These are phyloP conservation scores for Semicossyphus pulcher DNA, from an alignment of 2,113 vertebrate genomes.

Conservation along the genomic window DNA sequence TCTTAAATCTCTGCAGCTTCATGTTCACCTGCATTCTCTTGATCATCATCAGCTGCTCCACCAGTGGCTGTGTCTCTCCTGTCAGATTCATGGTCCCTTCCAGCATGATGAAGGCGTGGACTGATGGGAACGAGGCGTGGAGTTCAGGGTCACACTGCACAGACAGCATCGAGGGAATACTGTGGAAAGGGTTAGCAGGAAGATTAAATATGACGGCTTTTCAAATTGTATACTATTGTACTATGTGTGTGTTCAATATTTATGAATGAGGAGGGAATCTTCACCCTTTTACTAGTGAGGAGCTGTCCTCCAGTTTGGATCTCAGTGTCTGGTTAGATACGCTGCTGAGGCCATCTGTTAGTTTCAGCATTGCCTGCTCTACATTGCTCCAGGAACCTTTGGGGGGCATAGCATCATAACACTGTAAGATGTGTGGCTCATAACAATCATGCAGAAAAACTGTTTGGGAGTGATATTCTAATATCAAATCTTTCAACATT, in stretches of 20 bases:
- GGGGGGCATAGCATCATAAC: conserved; percentile 6
- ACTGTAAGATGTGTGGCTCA: not conserved
- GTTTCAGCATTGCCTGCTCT: conserved; percentile 89
- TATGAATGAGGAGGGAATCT: not conserved
- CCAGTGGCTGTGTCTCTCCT: conserved; percentile 91
- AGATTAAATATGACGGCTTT: not conserved
- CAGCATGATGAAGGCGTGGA: conserved; percentile 94
- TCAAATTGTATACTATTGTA: too few species aligned
- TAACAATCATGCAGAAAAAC: not conserved
- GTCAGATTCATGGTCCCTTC: conserved; percentile 99
- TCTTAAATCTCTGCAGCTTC: not conserved
- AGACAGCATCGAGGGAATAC: conserved; percentile 92
- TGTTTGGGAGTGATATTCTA: too few species aligned
- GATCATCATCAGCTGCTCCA: conserved; percentile 98
- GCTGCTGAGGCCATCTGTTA: conserved; percentile 86
- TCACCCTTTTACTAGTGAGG: conserved; percentile 92
- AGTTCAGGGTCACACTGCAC: conserved; percentile 85
- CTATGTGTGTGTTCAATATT: not conserved
- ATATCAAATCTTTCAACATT: not conserved
- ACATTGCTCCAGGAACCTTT: conserved; percentile 91
- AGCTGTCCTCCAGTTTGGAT: conserved; percentile 88
- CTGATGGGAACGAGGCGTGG: conserved; percentile 91
- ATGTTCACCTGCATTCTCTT: conserved; percentile 96
- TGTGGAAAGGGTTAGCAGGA: conserved; percentile 59
- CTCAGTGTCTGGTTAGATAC: conserved; percentile 85